A percentile compares a stretch with the other conserved stretches of the same genome.
These are phyloP conservation scores for Chaetodon trifascialis DNA, from an alignment of 2,113 vertebrate genomes.

Conservation along the genomic window DNA sequence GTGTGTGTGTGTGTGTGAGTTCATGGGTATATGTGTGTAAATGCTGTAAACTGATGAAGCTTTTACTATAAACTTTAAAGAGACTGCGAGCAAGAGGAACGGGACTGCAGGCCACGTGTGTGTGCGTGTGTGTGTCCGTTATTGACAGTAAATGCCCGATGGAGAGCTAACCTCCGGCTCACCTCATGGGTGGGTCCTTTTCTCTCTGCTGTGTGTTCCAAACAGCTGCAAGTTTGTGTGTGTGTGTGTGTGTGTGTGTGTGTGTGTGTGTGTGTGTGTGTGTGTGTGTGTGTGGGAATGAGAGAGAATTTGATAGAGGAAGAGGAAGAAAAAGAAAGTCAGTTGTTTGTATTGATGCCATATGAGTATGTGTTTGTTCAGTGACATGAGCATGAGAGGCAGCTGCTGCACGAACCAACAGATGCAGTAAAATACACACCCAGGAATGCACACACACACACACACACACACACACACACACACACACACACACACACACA, in stretches of 20 bases:
- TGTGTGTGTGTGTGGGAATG: conserved; percentile 2
- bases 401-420: conserved; percentile 62
- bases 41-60: conserved; percentile 34
- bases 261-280: conserved; percentile 25
- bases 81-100: conserved; percentile 16
- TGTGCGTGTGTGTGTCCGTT: conserved; percentile 40
- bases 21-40: background rate
- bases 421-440: conserved; percentile 43
- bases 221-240: conserved; percentile 63
- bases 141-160: conserved; percentile 67
- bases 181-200: conserved; percentile 77
- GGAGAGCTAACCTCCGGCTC: conserved; percentile 76
- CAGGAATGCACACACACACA: conserved; percentile 29
- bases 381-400: conserved; percentile 57
- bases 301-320: conserved; percentile 43
- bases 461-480: background rate
- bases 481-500: background rate
- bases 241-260: conserved; percentile 26
- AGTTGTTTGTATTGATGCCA: conserved; percentile 56
- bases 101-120: conserved; percentile 17
- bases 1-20: conserved; percentile 22
- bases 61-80: conserved; percentile 36
- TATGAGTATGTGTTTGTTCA: conserved; percentile 58
- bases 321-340: conserved; percentile 44
- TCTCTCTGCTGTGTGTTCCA: conserved; percentile 67